Evolutionary conservation across 1,140 invertebrate genomes (phyloP).

Genomic region (Conus ventricosus): DNA sequence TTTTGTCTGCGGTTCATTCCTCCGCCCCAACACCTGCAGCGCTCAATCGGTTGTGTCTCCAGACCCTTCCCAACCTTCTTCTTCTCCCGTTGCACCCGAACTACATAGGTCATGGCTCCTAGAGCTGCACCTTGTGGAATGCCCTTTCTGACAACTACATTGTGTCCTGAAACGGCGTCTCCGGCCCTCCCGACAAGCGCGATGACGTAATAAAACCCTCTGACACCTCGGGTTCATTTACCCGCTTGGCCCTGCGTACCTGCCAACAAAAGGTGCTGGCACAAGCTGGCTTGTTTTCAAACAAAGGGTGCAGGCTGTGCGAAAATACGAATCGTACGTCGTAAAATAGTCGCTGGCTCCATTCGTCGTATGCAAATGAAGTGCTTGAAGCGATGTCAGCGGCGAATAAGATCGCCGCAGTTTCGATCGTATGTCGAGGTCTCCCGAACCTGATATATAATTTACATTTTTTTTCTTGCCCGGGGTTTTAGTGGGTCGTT

Average conservation of each 20-base stretch:
- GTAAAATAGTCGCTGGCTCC: constrained; percentile 4
- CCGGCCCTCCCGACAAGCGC: no score
- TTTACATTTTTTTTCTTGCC: not conserved
- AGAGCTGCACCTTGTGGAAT: no score
- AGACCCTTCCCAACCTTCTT: no score
- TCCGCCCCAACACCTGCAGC: no score
- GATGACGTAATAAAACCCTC: no score
- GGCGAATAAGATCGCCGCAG: constrained; percentile 19
- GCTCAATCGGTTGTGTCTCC: no score
- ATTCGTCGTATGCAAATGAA: constrained; percentile 13
- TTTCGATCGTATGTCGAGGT: not conserved
- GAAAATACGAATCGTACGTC: constrained; percentile 12
- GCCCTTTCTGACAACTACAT: not conserved
- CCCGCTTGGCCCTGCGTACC: constrained; percentile 7
- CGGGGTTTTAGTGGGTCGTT: not conserved
- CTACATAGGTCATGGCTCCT: no score
- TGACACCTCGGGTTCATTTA: not conserved
- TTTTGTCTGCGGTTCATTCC: no score
- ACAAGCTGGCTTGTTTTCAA: constrained; percentile 11
- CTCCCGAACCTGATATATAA: constrained; percentile 6
- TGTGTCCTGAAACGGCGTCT: no score
- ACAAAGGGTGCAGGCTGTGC: constrained; percentile 7
- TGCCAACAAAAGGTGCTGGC: constrained; percentile 1
- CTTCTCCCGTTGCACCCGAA: no score
- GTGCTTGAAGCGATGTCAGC: not conserved